Conservation (phyloP, 2,888 invertebrate species). For the Abrostola triplasia region DNA sequence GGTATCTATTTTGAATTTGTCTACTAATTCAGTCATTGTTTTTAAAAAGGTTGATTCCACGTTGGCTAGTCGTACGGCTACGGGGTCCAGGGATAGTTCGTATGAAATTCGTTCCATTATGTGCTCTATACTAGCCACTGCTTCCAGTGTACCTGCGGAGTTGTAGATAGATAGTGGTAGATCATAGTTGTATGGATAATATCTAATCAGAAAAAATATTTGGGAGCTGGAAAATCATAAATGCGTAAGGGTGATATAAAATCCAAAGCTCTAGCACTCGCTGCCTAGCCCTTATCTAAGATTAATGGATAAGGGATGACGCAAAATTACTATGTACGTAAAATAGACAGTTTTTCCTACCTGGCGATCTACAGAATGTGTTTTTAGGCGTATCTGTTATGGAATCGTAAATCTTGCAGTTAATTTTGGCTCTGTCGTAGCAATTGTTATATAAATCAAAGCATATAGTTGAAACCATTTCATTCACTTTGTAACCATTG, state of each 20-base stretch:
- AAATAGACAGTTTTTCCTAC: constrained; percentile 47
- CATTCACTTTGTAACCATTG: constrained; percentile 76
- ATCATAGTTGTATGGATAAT: too few relatives aligned
- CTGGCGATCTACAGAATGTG: constrained; percentile 72
- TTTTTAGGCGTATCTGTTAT: constrained; percentile 73
- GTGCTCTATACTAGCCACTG: constrained; percentile 36
- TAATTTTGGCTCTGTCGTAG: constrained; percentile 67
- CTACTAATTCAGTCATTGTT: constrained; percentile 78
- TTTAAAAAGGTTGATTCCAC: constrained; percentile 63
- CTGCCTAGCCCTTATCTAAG: too few relatives aligned
- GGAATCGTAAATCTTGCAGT: constrained; percentile 60
- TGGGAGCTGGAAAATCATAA: background rate
- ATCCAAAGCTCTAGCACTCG: background rate
- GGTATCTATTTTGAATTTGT: constrained; percentile 82
- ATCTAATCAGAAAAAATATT: background rate
- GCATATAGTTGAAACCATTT: constrained; percentile 56
- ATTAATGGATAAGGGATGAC: too few relatives aligned
- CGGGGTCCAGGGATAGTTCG: constrained; percentile 85
- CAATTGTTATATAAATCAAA: constrained; percentile 61
- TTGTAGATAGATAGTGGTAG: background rate
- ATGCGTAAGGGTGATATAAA: background rate
- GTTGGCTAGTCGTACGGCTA: constrained; percentile 87
- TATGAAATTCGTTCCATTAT: constrained; percentile 90
- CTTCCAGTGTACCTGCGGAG: constrained; percentile 84
- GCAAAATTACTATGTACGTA: too few relatives aligned